Conservation (phyloP, 2,113 vertebrate species). For the Tragelaphus imberbis region DNA sequence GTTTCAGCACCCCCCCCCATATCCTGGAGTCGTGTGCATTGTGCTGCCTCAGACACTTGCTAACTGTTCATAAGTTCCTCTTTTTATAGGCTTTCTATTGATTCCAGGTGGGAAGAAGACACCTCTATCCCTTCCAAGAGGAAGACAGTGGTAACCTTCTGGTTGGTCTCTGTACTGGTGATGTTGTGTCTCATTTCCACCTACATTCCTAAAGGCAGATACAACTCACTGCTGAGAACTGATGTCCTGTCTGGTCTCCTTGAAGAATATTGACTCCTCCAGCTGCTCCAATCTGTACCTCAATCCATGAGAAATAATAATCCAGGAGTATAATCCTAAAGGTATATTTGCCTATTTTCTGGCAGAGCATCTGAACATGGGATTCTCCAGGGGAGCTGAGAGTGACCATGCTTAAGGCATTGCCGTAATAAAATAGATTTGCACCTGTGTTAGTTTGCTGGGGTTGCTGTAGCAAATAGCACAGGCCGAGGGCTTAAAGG, state of each 20-base stretch:
- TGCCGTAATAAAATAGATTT: accelerated
- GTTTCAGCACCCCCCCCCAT: background rate
- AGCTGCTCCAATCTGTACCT: background rate
- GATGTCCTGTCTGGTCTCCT: background rate
- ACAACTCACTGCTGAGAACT: background rate
- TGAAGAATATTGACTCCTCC: background rate
- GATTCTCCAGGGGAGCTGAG: background rate
- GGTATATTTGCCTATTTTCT: background rate
- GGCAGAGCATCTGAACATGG: background rate
- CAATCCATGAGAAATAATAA: background rate
- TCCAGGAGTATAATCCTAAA: background rate
- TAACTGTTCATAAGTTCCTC: background rate
- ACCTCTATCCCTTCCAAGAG: background rate
- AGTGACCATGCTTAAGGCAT: background rate
- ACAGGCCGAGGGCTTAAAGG: background rate
- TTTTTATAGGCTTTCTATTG: background rate
- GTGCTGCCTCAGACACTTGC: background rate
- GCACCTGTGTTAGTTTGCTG: background rate
- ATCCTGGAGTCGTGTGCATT: background rate
- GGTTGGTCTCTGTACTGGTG: background rate
- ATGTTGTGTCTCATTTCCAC: background rate
- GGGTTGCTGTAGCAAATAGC: background rate
- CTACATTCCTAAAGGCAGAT: background rate
- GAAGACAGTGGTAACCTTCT: background rate
- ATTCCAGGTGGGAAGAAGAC: background rate